Conservation (phyloP, 92 coral and sea anemone genomes). For the Parazoanthus darwini region DNA sequence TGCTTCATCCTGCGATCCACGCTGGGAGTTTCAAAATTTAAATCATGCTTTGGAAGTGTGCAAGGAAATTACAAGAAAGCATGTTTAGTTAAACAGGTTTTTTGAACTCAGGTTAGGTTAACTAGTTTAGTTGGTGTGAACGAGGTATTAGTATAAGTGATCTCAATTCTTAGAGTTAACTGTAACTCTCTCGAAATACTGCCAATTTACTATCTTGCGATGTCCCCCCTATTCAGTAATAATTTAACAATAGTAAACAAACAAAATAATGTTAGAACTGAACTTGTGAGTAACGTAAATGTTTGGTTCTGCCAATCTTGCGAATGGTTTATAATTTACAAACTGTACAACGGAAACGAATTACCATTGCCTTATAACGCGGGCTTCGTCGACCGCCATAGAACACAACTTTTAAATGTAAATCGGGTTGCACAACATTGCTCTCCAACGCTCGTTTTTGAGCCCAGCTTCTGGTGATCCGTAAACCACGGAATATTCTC, state of each 20-base stretch:
- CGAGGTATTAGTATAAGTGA: background rate
- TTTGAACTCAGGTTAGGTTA: too few species aligned
- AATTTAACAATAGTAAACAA: background rate
- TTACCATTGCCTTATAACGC: conserved; percentile 67
- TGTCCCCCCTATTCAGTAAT: conserved; percentile 47
- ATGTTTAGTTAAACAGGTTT: too few species aligned
- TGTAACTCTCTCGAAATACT: conserved; percentile 45
- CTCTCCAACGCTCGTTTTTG: conserved; percentile 35
- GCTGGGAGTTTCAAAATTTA: too few species aligned
- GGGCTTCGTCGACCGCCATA: conserved; percentile 64
- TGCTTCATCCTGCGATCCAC: too few species aligned
- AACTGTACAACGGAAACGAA: conserved; percentile 10
- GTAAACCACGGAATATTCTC: background rate
- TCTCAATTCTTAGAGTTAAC: conserved; percentile 53
- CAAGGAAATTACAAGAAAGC: too few species aligned
- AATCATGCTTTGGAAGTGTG: too few species aligned
- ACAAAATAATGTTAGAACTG: background rate
- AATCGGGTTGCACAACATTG: conserved; percentile 42
- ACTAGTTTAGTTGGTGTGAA: conserved; percentile 45
- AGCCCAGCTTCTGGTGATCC: conserved; percentile 60
- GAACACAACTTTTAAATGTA: conserved; percentile 59
- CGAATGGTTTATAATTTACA: background rate
- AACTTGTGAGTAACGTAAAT: background rate
- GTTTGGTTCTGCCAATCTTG: background rate
- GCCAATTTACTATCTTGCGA: conserved; percentile 47